Conservation (phyloP, 2,113 vertebrate species). For the Protobothrops flavoviridis region DNA sequence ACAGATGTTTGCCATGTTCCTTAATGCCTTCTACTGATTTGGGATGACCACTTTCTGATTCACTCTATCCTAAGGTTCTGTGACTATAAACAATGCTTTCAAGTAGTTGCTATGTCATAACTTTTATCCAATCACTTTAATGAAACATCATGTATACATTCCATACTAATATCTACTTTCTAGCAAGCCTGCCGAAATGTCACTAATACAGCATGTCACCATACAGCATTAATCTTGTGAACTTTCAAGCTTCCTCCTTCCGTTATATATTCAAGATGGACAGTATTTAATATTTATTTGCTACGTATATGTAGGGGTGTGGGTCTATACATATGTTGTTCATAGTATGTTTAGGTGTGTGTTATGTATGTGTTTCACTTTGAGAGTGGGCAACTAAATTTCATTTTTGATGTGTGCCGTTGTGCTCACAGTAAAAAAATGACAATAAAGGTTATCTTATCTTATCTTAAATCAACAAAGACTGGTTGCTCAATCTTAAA, state of each 20-base stretch:
- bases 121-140: not conserved
- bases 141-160: not conserved
- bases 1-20: not conserved
- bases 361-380: too few relatives aligned
- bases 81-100: not conserved
- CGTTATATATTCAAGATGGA: too few relatives aligned
- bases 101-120: not conserved
- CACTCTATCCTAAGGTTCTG: not conserved
- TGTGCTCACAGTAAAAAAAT: too few relatives aligned
- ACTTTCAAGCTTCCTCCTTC: too few relatives aligned
- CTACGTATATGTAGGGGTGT: too few relatives aligned
- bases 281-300: too few relatives aligned
- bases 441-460: too few relatives aligned
- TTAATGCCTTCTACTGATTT: not conserved
- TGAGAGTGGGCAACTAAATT: too few relatives aligned
- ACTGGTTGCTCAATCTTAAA: not conserved
- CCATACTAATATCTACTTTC: not conserved
- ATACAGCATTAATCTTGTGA: too few relatives aligned
- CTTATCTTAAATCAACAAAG: not conserved
- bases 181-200: not conserved
- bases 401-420: too few relatives aligned
- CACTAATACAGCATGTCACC: not conserved
- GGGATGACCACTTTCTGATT: not conserved
- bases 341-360: too few relatives aligned
- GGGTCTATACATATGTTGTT: too few relatives aligned